Evolutionary conservation across 2,888 invertebrate species (phyloP).

Genomic region (Melinaea marsaeus): DNA sequence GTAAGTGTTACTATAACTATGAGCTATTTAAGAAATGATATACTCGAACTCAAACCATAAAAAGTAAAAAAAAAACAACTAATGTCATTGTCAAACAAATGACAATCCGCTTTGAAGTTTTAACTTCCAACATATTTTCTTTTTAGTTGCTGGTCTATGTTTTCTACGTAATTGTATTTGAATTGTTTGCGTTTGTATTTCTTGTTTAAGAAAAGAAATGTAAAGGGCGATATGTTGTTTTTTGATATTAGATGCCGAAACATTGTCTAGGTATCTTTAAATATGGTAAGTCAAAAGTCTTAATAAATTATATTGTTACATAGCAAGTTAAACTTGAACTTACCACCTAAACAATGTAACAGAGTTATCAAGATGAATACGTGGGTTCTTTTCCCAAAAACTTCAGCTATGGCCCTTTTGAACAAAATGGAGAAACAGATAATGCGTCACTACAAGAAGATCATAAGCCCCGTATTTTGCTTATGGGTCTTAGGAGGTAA

Average conservation of each 20-base stretch:
- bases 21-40: too few species aligned
- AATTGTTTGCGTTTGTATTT: background rate
- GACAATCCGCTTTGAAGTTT: background rate
- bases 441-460: slow-evolving; percentile 81
- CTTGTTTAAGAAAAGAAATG: slow-evolving; percentile 16
- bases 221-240: slow-evolving; percentile 14
- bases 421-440: slow-evolving; percentile 85
- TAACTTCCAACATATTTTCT: slow-evolving; percentile 2
- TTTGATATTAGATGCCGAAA: slow-evolving; percentile 11
- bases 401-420: slow-evolving; percentile 93
- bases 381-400: slow-evolving; percentile 90
- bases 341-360: slow-evolving; percentile 19
- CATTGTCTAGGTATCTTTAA: slow-evolving; percentile 12
- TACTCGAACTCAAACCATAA: too few species aligned
- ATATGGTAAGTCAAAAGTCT: slow-evolving; percentile 24
- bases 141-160: slow-evolving; percentile 2
- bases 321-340: slow-evolving; percentile 15
- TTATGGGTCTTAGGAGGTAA: slow-evolving; percentile 95
- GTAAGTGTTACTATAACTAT: too few species aligned
- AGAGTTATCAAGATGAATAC: slow-evolving; percentile 79
- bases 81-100: background rate
- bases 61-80: too few species aligned
- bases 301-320: slow-evolving; percentile 6
- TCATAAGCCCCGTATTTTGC: slow-evolving; percentile 93
- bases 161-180: slow-evolving; percentile 4